Evolutionary conservation across 92 coral and sea anemone genomes (phyloP).

Genomic region (Actinostola sp.): DNA sequence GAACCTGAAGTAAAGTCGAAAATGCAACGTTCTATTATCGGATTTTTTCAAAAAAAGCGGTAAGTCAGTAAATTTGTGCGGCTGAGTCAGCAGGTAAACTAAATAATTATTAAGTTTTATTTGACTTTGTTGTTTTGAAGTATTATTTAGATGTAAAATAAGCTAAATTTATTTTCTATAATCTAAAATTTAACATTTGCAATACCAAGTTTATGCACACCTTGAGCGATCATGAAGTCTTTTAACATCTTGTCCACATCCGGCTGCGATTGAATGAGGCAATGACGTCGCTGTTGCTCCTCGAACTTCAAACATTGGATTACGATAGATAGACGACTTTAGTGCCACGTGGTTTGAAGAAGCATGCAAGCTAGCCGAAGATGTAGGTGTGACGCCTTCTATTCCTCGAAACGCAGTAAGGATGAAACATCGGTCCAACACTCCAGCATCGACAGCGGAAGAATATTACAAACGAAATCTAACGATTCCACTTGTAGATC

Average conservation of each 20-base stretch:
- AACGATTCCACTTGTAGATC: slow-evolving; percentile 18
- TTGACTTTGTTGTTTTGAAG: too few species aligned
- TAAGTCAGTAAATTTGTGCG: too few species aligned
- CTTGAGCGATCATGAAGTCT: slow-evolving; percentile 2
- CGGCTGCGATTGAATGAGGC: background rate
- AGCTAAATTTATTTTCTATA: too few species aligned
- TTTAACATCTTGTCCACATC: slow-evolving; percentile 10
- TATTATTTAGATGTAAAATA: too few species aligned
- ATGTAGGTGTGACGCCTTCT: slow-evolving; percentile 10
- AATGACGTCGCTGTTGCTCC: slow-evolving; percentile 9
- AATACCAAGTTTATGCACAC: slow-evolving; percentile 23
- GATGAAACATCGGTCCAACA: slow-evolving; percentile 26
- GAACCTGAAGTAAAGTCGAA: too few species aligned
- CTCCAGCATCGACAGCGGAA: slow-evolving; percentile 28
- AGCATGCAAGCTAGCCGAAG: slow-evolving; percentile 27
- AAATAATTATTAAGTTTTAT: too few species aligned
- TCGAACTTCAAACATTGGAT: slow-evolving; percentile 23
- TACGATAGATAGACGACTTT: background rate
- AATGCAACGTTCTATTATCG: too few species aligned
- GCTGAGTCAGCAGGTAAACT: too few species aligned
- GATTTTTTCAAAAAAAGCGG: too few species aligned
- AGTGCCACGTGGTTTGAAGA: slow-evolving; percentile 23
- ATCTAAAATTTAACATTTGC: too few species aligned
- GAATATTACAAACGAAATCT: slow-evolving; percentile 22
- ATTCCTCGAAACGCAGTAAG: slow-evolving; percentile 27